phyloP scores from a whole-genome alignment of 1,140 invertebrate genomes.

The Nephila pilipes region DNA sequence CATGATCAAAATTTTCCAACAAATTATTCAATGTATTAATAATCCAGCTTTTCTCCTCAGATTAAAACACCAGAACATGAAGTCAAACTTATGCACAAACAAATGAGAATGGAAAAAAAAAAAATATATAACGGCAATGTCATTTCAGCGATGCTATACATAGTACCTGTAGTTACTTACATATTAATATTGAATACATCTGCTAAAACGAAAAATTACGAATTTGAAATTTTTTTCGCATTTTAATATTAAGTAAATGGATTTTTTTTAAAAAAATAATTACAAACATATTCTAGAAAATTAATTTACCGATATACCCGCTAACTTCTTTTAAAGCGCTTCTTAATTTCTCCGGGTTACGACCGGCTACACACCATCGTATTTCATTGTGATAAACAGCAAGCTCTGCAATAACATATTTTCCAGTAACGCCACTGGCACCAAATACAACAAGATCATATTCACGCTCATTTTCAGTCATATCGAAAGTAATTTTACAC shows the following conservation, averaged over 20 bases:
- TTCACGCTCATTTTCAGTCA: slow-evolving; percentile 77
- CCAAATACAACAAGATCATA: slow-evolving; percentile 90
- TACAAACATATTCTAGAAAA: not conserved
- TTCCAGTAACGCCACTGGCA: slow-evolving; percentile 92
- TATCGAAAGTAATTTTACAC: not conserved
- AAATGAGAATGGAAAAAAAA: too few relatives aligned
- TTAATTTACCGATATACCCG: slow-evolving; percentile 10
- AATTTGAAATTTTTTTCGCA: not conserved
- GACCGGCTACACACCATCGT: slow-evolving; percentile 53
- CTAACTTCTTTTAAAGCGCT: slow-evolving; percentile 2
- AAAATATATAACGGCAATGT: too few relatives aligned
- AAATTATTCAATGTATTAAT: too few relatives aligned
- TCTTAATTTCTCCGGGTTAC: slow-evolving; percentile 33
- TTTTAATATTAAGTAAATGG: not conserved
- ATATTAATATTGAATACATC: too few relatives aligned
- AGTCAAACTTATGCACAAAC: too few relatives aligned
- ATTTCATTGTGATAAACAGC: slow-evolving; percentile 26
- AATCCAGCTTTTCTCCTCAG: too few relatives aligned
- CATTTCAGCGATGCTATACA: too few relatives aligned
- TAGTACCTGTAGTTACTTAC: too few relatives aligned
- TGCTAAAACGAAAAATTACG: not conserved
- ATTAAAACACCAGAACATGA: too few relatives aligned
- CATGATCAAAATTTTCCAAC: too few relatives aligned
- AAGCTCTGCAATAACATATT: slow-evolving; percentile 83
- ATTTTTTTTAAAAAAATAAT: not conserved